Conservation (phyloP, 2,113 vertebrate species). For the Mesembrinibis cayennensis region DNA sequence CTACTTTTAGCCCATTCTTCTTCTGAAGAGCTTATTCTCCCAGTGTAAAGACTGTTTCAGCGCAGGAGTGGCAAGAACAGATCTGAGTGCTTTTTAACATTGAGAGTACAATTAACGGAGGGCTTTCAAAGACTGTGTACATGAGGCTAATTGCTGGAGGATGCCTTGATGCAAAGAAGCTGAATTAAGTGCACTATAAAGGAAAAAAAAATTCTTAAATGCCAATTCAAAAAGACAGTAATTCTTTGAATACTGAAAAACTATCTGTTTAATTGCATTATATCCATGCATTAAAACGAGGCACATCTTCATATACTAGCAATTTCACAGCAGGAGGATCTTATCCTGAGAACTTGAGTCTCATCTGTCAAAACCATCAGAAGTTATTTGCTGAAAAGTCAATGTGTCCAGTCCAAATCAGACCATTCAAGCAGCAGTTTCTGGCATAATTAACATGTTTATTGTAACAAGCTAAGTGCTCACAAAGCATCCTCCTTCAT, state of each 20-base stretch:
- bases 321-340: background rate
- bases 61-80: background rate
- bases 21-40: background rate
- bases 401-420: background rate
- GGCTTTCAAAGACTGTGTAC: background rate
- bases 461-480: background rate
- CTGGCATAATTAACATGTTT: background rate
- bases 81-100: background rate
- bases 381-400: background rate
- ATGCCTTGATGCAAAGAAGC: background rate
- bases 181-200: background rate
- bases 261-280: background rate
- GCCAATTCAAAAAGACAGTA: background rate
- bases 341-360: background rate
- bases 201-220: background rate
- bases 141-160: background rate
- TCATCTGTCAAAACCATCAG: background rate
- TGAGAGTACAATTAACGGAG: background rate
- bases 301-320: background rate
- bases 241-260: background rate
- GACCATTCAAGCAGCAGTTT: background rate
- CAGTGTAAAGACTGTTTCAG: background rate
- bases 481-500: background rate
- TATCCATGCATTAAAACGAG: background rate
- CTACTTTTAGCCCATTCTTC: background rate